Percentiles rank a stretch among this genome's conserved stretches.
These are phyloP conservation scores for Notarius lentiginosus DNA, from an alignment of 2,113 vertebrate genomes.

Conservation along the genomic window DNA sequence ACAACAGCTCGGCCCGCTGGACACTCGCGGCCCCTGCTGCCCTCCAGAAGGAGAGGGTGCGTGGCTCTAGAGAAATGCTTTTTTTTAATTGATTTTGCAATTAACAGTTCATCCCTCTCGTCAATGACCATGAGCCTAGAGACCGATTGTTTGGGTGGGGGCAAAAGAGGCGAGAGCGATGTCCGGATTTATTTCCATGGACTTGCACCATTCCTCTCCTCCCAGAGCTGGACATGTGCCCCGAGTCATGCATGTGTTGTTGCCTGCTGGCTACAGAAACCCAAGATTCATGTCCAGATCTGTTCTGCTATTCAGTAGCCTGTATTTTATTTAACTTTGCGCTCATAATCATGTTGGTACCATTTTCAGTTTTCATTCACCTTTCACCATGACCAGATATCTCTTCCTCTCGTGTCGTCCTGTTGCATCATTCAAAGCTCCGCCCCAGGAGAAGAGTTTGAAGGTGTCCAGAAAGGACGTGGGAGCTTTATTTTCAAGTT, in stretches of 20 bases:
- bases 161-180: slow-evolving; percentile 70
- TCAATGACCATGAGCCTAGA: slow-evolving; percentile 75
- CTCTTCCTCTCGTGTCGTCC: neutral
- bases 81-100: slow-evolving; percentile 94
- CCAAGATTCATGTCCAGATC: neutral
- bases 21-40: slow-evolving; percentile 80
- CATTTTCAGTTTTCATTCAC: neutral
- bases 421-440: too few species aligned
- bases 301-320: neutral
- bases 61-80: slow-evolving; percentile 79
- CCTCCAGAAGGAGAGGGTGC: slow-evolving; percentile 77
- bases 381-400: neutral
- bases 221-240: neutral
- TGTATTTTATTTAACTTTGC: neutral
- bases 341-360: neutral
- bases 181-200: slow-evolving; percentile 39
- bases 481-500: too few species aligned
- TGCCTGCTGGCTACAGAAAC: neutral
- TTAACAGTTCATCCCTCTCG: slow-evolving; percentile 88
- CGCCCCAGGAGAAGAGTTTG: too few species aligned
- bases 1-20: slow-evolving; percentile 78
- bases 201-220: neutral
- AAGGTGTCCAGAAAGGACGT: too few species aligned
- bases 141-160: slow-evolving; percentile 74
- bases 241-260: neutral